Evolutionary conservation across 1,140 invertebrate genomes (phyloP), one percentile per base, ranked within the genome.

Genomic region (Scaptodrosophila lebanonensis): DNA sequence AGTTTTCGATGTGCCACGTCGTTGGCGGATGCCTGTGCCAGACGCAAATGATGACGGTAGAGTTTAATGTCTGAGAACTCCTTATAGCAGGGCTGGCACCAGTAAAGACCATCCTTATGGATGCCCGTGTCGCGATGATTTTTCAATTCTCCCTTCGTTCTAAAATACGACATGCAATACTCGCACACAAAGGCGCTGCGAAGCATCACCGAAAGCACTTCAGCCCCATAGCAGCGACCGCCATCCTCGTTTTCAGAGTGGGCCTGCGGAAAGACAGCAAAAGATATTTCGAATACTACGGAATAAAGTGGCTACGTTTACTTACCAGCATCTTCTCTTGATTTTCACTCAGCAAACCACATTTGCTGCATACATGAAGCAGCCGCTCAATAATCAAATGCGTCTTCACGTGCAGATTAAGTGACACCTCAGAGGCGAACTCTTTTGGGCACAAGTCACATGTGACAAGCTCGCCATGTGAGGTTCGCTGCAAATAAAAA

Each of bases 381-480:
- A 65, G 63, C 1, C 52, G 50, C 12, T 62, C 69, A 8, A 66
- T 86, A 6, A 79, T 79, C 30, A 79, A 39, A 51, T 79, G 73
- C 11, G 63, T 68, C 40, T 77, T 83, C 73, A 69, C 84, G 17
- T 82, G 75, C 0, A 63, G 18, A 22, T 59, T 72, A 45, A 62
- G 71, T 1, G 64, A 72, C 13, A 52, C 39, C 38, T 83, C 72
- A 0, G 42, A 51, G 36, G 65, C 39, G 16, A 83, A 84, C 8
- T 83, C 77, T 0, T 83, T 69, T 16, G 50, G 59, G 17, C 77
- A 83, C n/a, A 84, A 20, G 16, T 84, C 77, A 18, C 77, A 83
- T 33, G 50, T 69, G 2, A 83, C 69, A 1, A 68, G 25, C 3
- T 29, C 53, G 42, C 64, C 61, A 35, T 83, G 76, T n/a, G 42